phyloP scores from a whole-genome alignment of 1,140 invertebrate species.

The Aphis craccivora region DNA sequence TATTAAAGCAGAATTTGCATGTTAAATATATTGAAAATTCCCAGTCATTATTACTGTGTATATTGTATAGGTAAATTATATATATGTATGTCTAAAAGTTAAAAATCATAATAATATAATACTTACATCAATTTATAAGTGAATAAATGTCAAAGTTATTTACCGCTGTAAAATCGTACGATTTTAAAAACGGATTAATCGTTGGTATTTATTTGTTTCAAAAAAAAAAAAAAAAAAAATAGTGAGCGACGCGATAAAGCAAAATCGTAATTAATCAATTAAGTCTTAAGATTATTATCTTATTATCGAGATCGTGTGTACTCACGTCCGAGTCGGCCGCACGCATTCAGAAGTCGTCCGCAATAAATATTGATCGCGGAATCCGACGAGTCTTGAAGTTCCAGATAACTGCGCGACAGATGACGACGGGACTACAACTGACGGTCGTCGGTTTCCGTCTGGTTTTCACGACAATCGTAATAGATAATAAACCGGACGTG shows the following conservation, averaged over 20 bases:
- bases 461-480: neutral
- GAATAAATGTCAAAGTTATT: neutral
- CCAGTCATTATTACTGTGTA: no score
- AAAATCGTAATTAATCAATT: neutral
- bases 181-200: neutral
- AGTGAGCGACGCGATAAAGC: neutral
- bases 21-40: no score
- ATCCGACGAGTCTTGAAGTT: neutral
- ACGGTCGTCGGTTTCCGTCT: no score
- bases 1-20: no score
- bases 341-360: neutral
- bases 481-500: neutral
- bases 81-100: no score
- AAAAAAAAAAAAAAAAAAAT: neutral
- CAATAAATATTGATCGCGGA: neutral
- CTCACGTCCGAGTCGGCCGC: neutral
- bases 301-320: neutral
- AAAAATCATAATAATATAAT: no score
- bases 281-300: neutral
- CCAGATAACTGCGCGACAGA: neutral
- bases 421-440: neutral
- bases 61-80: no score
- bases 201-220: neutral
- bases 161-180: neutral
- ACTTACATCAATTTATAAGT: neutral